phyloP scores from a whole-genome alignment of 2,797 vertebrate genomes.

The Acridotheres tristis region DNA sequence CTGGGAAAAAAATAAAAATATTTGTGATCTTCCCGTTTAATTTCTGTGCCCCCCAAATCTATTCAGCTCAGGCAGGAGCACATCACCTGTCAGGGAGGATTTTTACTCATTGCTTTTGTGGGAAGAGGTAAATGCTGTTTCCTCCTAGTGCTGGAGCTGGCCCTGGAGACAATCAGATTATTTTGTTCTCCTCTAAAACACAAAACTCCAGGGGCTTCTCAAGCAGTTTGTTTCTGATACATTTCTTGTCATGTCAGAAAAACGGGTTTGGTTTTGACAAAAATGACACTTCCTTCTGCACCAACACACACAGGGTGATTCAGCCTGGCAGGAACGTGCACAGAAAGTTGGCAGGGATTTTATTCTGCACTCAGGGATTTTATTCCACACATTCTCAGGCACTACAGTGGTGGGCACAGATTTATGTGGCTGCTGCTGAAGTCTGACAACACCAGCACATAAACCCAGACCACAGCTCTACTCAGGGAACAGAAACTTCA shows the following conservation, averaged over 20 bases:
- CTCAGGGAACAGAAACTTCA: neutral
- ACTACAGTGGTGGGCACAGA: neutral
- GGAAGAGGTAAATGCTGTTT: neutral
- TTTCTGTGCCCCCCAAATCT: neutral
- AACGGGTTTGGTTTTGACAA: neutral
- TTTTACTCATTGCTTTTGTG: neutral
- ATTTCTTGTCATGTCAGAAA: neutral
- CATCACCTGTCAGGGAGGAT: neutral
- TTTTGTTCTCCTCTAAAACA: neutral
- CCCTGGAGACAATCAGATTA: neutral
- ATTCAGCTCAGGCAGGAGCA: neutral
- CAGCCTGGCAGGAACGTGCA: rapidly evolving
- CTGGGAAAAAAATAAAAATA: neutral
- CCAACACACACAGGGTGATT: neutral
- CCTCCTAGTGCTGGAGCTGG: neutral
- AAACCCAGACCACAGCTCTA: neutral
- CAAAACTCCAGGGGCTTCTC: neutral
- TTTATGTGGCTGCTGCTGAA: neutral
- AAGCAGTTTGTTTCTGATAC: neutral
- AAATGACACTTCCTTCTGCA: neutral
- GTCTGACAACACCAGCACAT: neutral
- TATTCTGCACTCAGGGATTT: neutral
- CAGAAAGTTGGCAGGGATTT: neutral
- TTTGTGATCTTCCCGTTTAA: neutral
- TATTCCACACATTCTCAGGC: neutral